Evolutionary conservation across 2,888 invertebrate species (phyloP), one percentile per base, ranked within the genome.

Genomic region (Tiphia femorata): DNA sequence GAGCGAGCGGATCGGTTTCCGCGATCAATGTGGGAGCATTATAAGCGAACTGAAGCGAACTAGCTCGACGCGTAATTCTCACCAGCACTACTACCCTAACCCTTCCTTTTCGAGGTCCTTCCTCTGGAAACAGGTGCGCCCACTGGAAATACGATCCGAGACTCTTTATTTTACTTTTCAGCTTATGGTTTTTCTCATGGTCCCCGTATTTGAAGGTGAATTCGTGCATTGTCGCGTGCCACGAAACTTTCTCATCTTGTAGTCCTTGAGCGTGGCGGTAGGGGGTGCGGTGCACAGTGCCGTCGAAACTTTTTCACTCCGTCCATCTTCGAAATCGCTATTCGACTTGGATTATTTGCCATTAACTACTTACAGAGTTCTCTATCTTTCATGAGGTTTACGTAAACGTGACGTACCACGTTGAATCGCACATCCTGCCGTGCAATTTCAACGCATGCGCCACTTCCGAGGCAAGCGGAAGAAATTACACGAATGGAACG

Each of bases 41-140:
- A 19, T 38, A 38, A 3, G 38, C 38, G 38, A 38, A 38, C 38
- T 19, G 19, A 38, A 3, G 38, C 38, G 38, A 38, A 38, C 38
- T 19, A 38, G 38, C 20, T 38, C 1, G 38, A 38, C 2, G 19
- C 38, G 14, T 38, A 38, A 38, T 38, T 38, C 17, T 38, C 38
- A 19, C 20, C 10, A 4, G 19, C 10, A 3, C n/a, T n/a, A n/a
- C n/a, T n/a, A n/a, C 8, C 10, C 19, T 16, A 3, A 19, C 10
- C 20, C 38, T 38, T 38, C 17, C 10, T 38, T 3, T 38, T 38
- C 38, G 19, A 7, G 16, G 20, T 20, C 38, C 10, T 38, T n/a
- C n/a, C n/a, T n/a, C n/a, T n/a, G n/a, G n/a, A n/a, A n/a, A n/a
- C 38, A 19, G 19, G 19, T 38, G 38, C 10, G 14, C 38, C 38